Percentiles rank a stretch among this genome's conserved stretches.
phyloP scores from a whole-genome alignment of 1,140 invertebrate species.

The Oedothorax gibbosus region DNA sequence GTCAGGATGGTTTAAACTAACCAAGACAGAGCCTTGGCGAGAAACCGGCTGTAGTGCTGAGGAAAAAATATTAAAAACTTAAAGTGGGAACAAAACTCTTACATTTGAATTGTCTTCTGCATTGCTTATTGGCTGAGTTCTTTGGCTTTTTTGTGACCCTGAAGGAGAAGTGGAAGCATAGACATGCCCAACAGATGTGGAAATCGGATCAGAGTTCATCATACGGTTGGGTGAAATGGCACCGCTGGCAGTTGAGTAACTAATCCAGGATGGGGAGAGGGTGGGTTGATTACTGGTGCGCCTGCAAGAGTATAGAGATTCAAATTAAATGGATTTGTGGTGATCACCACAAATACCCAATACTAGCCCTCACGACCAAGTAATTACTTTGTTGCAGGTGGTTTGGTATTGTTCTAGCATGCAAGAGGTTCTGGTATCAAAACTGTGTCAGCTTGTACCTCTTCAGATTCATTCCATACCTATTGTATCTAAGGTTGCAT shows the following conservation, averaged over 20 bases:
- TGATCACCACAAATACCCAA: too few species aligned
- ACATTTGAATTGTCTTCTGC: constrained; percentile 31
- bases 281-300: constrained; percentile 20
- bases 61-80: too few species aligned
- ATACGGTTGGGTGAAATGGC: constrained; percentile 51
- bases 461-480: too few species aligned
- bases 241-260: constrained; percentile 33
- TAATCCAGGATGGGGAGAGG: constrained; percentile 48
- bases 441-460: too few species aligned
- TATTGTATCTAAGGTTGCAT: too few species aligned
- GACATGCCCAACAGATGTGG: constrained; percentile 2
- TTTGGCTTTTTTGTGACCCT: constrained; percentile 49
- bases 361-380: too few species aligned
- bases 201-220: constrained; percentile 31
- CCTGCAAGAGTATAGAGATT: constrained; percentile 4
- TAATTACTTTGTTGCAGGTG: too few species aligned
- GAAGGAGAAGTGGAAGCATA: constrained; percentile 49
- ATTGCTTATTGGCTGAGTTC: constrained; percentile 18
- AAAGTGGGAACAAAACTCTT: background rate
- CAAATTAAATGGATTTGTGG: background rate
- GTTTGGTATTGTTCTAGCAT: too few species aligned
- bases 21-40: too few species aligned
- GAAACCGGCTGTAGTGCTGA: too few species aligned
- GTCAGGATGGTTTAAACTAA: too few species aligned
- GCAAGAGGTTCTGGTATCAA: too few species aligned